Evolutionary conservation across 1,140 invertebrate species (phyloP).

Genomic region (Ceratosolen fusciceps): DNA sequence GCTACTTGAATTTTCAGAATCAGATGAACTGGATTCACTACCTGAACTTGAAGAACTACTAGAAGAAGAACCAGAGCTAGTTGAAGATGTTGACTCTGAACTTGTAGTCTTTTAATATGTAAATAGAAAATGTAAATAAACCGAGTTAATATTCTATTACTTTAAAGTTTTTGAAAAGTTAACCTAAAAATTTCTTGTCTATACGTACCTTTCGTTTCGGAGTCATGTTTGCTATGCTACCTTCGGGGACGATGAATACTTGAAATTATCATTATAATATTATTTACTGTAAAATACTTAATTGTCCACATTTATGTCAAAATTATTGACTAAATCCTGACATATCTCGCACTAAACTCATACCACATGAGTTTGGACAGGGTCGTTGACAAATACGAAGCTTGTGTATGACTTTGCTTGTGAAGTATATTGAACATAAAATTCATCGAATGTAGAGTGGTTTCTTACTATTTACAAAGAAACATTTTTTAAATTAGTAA

Average conservation of each 20-base stretch:
- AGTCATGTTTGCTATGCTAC: conserved; percentile 63
- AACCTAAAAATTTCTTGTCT: conserved; percentile 38
- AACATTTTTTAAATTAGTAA: too few relatives aligned
- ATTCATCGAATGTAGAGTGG: neutral
- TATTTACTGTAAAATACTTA: conserved; percentile 33
- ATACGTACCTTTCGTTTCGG: conserved; percentile 67
- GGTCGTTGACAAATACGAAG: conserved; percentile 48
- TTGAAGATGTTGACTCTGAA: conserved; percentile 76
- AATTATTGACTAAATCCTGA: conserved; percentile 48
- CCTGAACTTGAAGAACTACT: conserved; percentile 77
- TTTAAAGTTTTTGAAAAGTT: conserved; percentile 44
- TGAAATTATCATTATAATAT: conserved; percentile 40
- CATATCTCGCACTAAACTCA: conserved; percentile 34
- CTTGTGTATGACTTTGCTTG: conserved; percentile 34
- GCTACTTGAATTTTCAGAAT: conserved; percentile 79
- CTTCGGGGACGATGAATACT: conserved; percentile 40
- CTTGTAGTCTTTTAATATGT: conserved; percentile 70
- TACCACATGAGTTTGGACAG: conserved; percentile 48
- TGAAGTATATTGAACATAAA: conserved; percentile 18
- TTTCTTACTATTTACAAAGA: too few relatives aligned
- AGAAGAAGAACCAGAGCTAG: conserved; percentile 76
- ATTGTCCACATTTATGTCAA: conserved; percentile 50
- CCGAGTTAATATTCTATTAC: neutral
- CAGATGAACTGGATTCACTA: conserved; percentile 79
- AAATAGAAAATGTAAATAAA: neutral